Evolutionary conservation across 2,797 vertebrate genomes (phyloP).

Genomic region (Chaenodraco wilsoni): DNA sequence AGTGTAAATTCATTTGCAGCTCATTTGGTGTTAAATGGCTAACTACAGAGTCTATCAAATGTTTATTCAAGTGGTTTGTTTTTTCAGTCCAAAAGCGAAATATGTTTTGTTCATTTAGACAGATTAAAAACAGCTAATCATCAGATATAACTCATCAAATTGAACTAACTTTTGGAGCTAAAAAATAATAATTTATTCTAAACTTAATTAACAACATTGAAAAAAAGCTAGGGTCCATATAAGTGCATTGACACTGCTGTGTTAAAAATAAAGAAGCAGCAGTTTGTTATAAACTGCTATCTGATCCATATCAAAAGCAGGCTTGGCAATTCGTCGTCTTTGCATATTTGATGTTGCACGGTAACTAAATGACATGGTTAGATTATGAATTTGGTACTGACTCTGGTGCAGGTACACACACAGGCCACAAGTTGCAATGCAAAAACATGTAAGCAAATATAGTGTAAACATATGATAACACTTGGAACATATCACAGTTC

Average conservation of each 20-base stretch:
- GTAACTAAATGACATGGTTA: constrained; percentile 3
- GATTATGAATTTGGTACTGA: not conserved
- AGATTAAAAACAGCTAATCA: not conserved
- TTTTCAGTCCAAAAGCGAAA: not conserved
- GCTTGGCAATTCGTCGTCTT: not conserved
- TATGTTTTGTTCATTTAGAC: not conserved
- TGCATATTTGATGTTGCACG: not conserved
- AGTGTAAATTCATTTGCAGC: not conserved
- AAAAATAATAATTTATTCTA: no score
- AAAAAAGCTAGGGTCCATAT: not conserved
- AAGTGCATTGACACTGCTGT: not conserved
- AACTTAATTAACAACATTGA: not conserved
- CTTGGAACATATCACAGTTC: not conserved
- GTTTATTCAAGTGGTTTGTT: not conserved
- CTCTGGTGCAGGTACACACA: not conserved
- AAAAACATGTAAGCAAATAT: not conserved
- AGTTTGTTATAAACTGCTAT: constrained; percentile 3
- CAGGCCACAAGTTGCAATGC: not conserved
- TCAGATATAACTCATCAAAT: not conserved
- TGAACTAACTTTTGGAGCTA: not conserved
- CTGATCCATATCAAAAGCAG: not conserved
- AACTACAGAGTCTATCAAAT: not conserved
- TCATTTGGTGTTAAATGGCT: not conserved
- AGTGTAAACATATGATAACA: not conserved
- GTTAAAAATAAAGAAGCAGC: constrained; percentile 5